Evolutionary conservation across 2,113 vertebrate species (phyloP).

Genomic region (Antechinus flavipes): DNA sequence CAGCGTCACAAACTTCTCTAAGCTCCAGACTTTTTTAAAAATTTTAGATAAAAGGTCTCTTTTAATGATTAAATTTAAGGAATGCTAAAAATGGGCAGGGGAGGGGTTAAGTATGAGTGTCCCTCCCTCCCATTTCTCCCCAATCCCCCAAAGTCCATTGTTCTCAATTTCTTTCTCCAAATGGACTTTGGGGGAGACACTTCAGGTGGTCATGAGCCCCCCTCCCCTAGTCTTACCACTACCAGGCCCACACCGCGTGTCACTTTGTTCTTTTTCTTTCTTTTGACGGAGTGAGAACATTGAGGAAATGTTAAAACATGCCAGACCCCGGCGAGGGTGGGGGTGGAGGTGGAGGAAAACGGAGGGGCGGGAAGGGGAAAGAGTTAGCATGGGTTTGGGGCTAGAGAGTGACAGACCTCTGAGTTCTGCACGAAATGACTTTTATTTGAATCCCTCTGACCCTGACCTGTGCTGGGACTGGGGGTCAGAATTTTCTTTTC

Average conservation of each 20-base stretch:
- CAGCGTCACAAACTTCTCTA: constrained; percentile 66
- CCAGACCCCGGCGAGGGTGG: no score
- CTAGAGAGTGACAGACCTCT: background rate
- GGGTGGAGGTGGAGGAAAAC: no score
- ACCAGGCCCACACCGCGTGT: background rate
- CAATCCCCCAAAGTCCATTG: constrained; percentile 43
- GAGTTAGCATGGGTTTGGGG: background rate
- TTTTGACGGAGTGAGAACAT: background rate
- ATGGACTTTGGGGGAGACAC: background rate
- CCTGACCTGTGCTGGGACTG: background rate
- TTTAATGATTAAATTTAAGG: constrained; percentile 83
- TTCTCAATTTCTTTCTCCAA: constrained; percentile 45
- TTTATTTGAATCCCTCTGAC: background rate
- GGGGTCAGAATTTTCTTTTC: background rate
- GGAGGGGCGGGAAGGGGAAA: no score
- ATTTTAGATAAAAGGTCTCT: constrained; percentile 48
- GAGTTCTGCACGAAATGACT: background rate
- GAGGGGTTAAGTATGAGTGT: background rate
- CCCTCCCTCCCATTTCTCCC: background rate
- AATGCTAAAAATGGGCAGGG: constrained; percentile 62
- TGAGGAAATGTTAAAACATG: background rate
- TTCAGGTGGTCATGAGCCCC: background rate
- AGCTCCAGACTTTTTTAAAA: constrained; percentile 59
- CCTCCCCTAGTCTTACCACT: background rate
- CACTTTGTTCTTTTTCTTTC: background rate